Evolutionary conservation across 2,797 vertebrate species (phyloP).

Genomic region (Xyrichtys novacula): DNA sequence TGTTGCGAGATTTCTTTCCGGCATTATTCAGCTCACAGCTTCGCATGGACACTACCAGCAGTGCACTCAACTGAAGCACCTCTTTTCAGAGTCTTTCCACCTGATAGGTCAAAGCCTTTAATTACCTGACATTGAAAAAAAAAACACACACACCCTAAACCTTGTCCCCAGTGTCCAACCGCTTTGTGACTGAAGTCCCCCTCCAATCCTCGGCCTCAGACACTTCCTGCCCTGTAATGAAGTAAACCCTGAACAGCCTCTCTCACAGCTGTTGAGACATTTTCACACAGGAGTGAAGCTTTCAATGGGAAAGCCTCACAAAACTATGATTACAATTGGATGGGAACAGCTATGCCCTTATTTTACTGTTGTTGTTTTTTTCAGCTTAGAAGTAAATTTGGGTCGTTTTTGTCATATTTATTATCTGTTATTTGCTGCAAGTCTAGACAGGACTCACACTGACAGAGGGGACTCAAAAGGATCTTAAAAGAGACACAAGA

Average conservation of each 20-base stretch:
- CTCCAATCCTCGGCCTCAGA: conserved; percentile 40
- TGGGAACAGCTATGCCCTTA: no score
- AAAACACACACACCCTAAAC: conserved; percentile 47
- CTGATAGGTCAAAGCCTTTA: conserved; percentile 66
- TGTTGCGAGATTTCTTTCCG: conserved; percentile 12
- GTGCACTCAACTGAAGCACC: conserved; percentile 21
- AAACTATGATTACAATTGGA: conserved; percentile 4
- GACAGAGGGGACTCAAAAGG: no score
- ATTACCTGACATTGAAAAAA: conserved; percentile 66
- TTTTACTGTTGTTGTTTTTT: background rate
- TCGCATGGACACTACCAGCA: conserved; percentile 47
- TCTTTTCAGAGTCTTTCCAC: conserved; percentile 37
- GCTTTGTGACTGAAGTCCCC: conserved; percentile 48
- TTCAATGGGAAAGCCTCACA: conserved; percentile 43
- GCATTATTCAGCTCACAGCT: conserved; percentile 38
- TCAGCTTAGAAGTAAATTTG: background rate
- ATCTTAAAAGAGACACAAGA: background rate
- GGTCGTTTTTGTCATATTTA: no score
- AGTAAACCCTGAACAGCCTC: conserved; percentile 9
- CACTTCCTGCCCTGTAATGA: conserved; percentile 75
- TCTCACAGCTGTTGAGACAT: conserved; percentile 41
- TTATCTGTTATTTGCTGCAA: background rate
- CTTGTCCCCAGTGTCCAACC: conserved; percentile 30
- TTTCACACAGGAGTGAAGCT: conserved; percentile 43
- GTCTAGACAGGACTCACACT: no score